Conservation (phyloP, 1,140 invertebrate genomes). For the Polyergus mexicanus region DNA sequence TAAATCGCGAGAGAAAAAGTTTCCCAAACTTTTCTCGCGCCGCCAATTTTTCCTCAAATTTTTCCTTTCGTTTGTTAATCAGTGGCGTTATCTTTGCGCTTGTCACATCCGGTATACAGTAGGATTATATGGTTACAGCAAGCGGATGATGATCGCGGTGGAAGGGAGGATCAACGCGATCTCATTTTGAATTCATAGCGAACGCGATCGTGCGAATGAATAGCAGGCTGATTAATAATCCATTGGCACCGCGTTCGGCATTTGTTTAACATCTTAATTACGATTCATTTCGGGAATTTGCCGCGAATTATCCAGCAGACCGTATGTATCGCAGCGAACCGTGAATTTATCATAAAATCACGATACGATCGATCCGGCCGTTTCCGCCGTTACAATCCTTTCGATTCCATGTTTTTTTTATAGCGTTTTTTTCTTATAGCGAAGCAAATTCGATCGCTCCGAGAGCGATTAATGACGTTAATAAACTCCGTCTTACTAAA, state of each 20-base stretch:
- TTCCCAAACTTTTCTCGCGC: not conserved
- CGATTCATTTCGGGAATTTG: constrained; percentile 26
- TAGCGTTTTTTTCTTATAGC: no score
- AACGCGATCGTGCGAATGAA: constrained; percentile 50
- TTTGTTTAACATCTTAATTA: constrained; percentile 61
- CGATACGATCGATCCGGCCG: not conserved
- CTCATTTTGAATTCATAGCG: constrained; percentile 52
- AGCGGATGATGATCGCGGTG: not conserved
- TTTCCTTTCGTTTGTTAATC: constrained; percentile 7
- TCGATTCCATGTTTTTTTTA: not conserved
- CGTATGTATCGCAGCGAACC: not conserved
- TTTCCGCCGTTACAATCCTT: not conserved
- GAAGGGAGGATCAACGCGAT: not conserved
- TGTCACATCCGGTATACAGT: not conserved
- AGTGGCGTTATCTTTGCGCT: not conserved
- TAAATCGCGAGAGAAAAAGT: constrained; percentile 31
- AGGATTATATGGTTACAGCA: not conserved
- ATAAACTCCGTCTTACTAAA: no score
- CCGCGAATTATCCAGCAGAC: not conserved
- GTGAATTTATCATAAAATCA: constrained; percentile 31
- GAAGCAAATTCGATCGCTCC: no score
- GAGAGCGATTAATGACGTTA: no score
- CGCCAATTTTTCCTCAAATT: constrained; percentile 5
- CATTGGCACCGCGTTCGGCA: constrained; percentile 19
- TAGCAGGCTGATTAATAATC: constrained; percentile 57